These are phyloP conservation scores for Ennomos fuscantarius DNA, from an alignment of 2,888 invertebrate genomes.

Conservation along the genomic window DNA sequence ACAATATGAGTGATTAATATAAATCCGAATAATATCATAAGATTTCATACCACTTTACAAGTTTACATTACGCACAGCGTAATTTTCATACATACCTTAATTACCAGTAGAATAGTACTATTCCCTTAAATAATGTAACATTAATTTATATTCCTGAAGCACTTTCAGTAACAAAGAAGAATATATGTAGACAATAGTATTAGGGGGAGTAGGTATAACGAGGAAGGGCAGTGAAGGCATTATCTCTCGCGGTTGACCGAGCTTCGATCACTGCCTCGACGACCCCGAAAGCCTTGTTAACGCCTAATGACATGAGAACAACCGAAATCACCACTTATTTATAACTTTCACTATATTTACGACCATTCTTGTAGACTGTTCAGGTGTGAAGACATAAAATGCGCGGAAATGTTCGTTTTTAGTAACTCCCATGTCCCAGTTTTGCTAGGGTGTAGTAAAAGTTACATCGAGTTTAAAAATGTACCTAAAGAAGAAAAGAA, in stretches of 20 bases:
- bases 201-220: conserved; percentile 47
- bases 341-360: conserved; percentile 57
- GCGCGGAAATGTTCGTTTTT: conserved; percentile 12
- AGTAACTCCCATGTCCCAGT: neutral
- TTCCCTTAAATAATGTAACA: neutral
- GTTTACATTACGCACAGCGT: too few relatives aligned
- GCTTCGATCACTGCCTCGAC: conserved; percentile 76
- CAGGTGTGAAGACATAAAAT: conserved; percentile 41
- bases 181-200: conserved; percentile 16
- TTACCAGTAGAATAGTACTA: neutral
- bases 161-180: conserved; percentile 23
- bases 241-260: conserved; percentile 82
- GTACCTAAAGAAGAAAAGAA: too few relatives aligned
- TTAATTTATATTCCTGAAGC: conserved; percentile 4
- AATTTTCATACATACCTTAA: too few relatives aligned
- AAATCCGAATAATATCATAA: too few relatives aligned
- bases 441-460: too few relatives aligned
- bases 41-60: too few relatives aligned
- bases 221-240: conserved; percentile 54
- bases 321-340: conserved; percentile 68
- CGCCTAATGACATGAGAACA: conserved; percentile 75
- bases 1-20: too few relatives aligned
- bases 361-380: conserved; percentile 47
- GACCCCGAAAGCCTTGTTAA: conserved; percentile 77
- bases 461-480: too few relatives aligned